A percentile compares a stretch with the other conserved stretches of the same genome.
Conservation (phyloP, 2,888 invertebrate species). For the Yponomeuta cagnagella region DNA sequence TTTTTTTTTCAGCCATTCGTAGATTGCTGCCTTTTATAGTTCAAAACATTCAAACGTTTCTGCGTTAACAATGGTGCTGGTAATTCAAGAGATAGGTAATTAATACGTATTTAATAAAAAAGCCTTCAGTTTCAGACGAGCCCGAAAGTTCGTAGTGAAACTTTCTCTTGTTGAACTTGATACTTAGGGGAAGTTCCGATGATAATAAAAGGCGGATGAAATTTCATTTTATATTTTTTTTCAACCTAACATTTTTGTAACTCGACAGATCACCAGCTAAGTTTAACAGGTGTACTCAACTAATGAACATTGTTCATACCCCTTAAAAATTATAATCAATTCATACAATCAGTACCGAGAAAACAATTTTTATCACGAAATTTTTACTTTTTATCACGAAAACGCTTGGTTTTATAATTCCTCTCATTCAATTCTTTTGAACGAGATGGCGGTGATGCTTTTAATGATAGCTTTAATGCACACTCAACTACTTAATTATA, state of each 20-base stretch:
- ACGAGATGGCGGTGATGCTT: neutral
- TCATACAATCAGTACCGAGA: conserved; percentile 65
- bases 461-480: conserved; percentile 7
- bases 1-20: too few relatives aligned
- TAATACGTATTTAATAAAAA: neutral
- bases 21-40: too few relatives aligned
- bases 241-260: conserved; percentile 74
- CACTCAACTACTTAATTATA: conserved; percentile 7
- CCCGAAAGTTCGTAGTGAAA: neutral
- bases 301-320: conserved; percentile 74
- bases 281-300: conserved; percentile 68
- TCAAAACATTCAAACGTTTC: too few relatives aligned
- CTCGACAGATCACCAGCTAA: conserved; percentile 70
- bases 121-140: neutral
- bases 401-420: conserved; percentile 70
- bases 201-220: conserved; percentile 49
- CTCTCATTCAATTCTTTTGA: conserved; percentile 58
- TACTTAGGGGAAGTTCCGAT: neutral
- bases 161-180: neutral
- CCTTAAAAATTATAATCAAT: conserved; percentile 55
- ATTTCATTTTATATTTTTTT: conserved; percentile 67
- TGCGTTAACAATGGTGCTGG: too few relatives aligned
- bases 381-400: conserved; percentile 66
- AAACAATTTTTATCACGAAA: conserved; percentile 72
- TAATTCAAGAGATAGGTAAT: too few relatives aligned